A percentile compares a stretch with the other conserved stretches of the same genome.
Evolutionary conservation across 2,888 invertebrate genomes (phyloP).

Genomic region (Saturnia pavonia): DNA sequence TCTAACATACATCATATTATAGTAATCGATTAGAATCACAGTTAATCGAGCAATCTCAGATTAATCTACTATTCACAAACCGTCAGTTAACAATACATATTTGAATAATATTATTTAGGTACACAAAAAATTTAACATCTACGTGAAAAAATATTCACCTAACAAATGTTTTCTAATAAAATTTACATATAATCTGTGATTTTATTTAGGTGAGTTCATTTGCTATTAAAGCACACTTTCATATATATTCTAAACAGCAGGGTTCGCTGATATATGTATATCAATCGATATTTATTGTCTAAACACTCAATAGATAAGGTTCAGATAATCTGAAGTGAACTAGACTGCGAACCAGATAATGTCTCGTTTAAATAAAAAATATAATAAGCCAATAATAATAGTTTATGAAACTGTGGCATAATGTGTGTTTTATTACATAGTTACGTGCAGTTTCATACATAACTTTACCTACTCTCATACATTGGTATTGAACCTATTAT

Average conservation of each 20-base stretch:
- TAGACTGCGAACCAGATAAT: too few relatives aligned
- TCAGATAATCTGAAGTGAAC: neutral
- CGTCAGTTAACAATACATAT: constrained; percentile 13
- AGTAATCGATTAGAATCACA: constrained; percentile 22
- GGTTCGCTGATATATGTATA: neutral
- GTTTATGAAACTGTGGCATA: too few relatives aligned
- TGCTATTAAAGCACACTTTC: neutral
- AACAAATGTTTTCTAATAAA: neutral
- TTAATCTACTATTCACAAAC: constrained; percentile 16
- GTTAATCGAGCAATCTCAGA: constrained; percentile 20
- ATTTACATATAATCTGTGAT: neutral
- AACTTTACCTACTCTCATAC: too few relatives aligned
- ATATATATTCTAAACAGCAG: neutral
- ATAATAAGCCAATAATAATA: too few relatives aligned
- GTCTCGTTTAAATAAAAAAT: too few relatives aligned
- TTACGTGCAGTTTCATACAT: too few relatives aligned
- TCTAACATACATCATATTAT: constrained; percentile 10
- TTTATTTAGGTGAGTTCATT: neutral
- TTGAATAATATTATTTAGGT: neutral
- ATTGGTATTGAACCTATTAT: too few relatives aligned
- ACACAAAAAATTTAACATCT: neutral
- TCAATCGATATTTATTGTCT: neutral
- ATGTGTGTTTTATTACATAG: too few relatives aligned
- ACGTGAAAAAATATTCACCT: neutral
- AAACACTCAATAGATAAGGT: neutral